Conservation (phyloP, 1,140 invertebrate species). For the Aphis gossypii region DNA sequence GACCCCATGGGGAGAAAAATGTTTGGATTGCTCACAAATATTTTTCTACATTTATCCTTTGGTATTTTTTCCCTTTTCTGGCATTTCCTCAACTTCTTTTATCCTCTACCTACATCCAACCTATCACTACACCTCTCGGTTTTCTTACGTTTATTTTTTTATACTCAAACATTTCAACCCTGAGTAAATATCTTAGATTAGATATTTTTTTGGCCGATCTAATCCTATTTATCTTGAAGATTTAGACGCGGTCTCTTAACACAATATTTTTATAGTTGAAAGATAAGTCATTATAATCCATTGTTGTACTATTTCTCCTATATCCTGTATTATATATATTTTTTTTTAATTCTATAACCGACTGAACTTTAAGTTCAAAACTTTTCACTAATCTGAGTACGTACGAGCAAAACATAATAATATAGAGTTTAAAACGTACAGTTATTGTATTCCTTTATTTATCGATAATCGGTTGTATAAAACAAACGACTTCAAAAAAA, state of each 20-base stretch:
- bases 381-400: too few species aligned
- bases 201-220: not conserved
- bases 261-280: not conserved
- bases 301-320: not conserved
- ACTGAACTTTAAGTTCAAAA: not conserved
- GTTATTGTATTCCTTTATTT: not conserved
- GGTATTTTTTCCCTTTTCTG: not conserved
- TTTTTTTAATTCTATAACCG: not conserved
- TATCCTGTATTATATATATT: not conserved
- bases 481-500: not conserved
- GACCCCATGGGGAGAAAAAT: not conserved
- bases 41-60: slow-evolving; percentile 9
- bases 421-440: not conserved
- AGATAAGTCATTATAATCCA: slow-evolving; percentile 2
- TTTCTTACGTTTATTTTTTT: not conserved
- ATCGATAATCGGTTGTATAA: not conserved
- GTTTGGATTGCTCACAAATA: not conserved
- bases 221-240: not conserved
- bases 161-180: not conserved
- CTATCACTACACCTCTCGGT: not conserved
- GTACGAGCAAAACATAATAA: not conserved
- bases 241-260: not conserved
- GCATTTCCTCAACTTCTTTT: slow-evolving; percentile 11
- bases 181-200: not conserved
- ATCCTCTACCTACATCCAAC: not conserved